Base-by-base conservation (phyloP, 1,140 invertebrate genomes). In the Coptotermes formosanus region DNA sequence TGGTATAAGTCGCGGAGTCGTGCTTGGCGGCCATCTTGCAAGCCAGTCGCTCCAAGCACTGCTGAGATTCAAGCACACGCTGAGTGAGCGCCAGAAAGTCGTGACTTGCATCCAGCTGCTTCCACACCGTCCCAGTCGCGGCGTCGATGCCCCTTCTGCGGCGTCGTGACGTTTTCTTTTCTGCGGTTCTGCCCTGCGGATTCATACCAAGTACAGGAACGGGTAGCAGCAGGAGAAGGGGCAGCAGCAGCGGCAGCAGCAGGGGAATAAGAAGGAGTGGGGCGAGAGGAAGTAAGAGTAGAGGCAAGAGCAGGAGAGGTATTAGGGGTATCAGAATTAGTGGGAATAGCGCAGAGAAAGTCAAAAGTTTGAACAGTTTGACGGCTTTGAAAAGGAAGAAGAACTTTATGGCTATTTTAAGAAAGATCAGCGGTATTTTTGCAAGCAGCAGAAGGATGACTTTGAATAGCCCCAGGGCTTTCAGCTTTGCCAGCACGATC, bases 1-100 rank as follows among this genome's bases (percentile, higher is more conserved):
- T 64, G 59, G 30, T 82, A 32, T 81, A 85, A 1, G 75, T 81
- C 3, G 0, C 19, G 21, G 85, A 82, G 16, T 45, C 64, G 19
- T 85, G 85, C 9, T 21, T 85, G 19, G 59, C 85, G 16, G 85
- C 85, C 32, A 85, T 75, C 32, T 85, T 82, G 75, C 85, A 85
- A 23, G 45, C 64, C 32, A 85, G 59, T 23, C 75, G 16, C 45
- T 85, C 85, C 38, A 85, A 48, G 38, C 85, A 85, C 25, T 55
- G 85, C 32, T 85, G 85, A 21, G 85, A 85, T 32, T 85, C 85
- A 23, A 85, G 21, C 55, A 85, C 85, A 1, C 55, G 82, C 75
- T 55, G 48, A 4, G 85, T 85, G 0, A 85, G 75, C 11, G 59
- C n/a, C 19, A 85, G 59, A 32, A 85, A 85, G n/a, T 85, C 85